Evolutionary conservation across 2,797 vertebrate species (phyloP).

Genomic region (Hozukius guyotensis): DNA sequence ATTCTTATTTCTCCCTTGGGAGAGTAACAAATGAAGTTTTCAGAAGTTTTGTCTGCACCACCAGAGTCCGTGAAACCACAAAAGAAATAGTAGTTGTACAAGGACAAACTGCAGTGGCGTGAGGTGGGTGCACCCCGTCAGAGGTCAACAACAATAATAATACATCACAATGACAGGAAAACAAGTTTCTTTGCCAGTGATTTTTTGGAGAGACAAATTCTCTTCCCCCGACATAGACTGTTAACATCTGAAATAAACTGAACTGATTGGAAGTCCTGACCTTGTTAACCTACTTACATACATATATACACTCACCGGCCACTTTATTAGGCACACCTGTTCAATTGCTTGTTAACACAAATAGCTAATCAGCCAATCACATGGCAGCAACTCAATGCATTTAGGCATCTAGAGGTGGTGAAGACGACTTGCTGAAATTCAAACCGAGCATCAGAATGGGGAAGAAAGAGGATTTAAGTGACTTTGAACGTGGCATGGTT

Average conservation of each 20-base stretch:
- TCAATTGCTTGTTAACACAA: too few relatives aligned
- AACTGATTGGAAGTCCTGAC: not conserved
- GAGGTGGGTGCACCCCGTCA: not conserved
- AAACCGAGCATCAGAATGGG: too few relatives aligned
- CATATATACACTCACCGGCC: too few relatives aligned
- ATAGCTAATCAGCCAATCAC: too few relatives aligned
- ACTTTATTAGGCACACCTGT: too few relatives aligned
- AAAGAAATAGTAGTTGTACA: constrained; percentile 11
- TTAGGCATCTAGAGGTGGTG: too few relatives aligned
- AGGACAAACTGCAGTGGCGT: constrained; percentile 5
- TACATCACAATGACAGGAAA: constrained; percentile 2
- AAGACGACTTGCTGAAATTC: too few relatives aligned
- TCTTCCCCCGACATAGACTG: not conserved
- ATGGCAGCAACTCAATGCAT: too few relatives aligned
- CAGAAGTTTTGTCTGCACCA: constrained; percentile 36
- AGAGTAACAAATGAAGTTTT: constrained; percentile 31
- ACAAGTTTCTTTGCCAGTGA: not conserved
- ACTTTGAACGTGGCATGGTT: too few relatives aligned
- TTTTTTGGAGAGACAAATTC: too few relatives aligned
- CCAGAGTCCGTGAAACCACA: constrained; percentile 22
- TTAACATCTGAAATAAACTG: not conserved
- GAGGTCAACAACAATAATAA: constrained; percentile 14
- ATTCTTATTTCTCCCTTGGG: constrained; percentile 27
- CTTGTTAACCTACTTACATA: not conserved
- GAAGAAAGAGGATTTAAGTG: too few relatives aligned